These are phyloP conservation scores for Carcharodon carcharias DNA, from an alignment of 2,797 vertebrate species.

Conservation along the genomic window DNA sequence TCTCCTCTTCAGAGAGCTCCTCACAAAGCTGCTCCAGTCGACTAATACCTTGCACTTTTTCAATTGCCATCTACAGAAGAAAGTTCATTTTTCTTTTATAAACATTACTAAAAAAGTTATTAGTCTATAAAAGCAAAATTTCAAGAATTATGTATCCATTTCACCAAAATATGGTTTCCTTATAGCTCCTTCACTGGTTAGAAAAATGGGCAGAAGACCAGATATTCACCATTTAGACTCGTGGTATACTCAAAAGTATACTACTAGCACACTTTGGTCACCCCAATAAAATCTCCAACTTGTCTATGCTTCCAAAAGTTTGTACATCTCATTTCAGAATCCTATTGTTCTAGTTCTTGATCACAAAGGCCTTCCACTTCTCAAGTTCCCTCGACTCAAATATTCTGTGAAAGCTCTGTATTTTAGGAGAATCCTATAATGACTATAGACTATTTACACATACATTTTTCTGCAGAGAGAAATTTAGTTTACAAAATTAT, in stretches of 20 bases:
- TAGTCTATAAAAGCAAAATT: neutral
- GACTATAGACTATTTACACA: neutral
- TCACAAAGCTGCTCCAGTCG: constrained; percentile 91
- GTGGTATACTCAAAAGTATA: no score
- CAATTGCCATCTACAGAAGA: constrained; percentile 77
- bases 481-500: no score
- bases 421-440: neutral
- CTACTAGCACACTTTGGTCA: neutral
- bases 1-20: constrained; percentile 89
- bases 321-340: neutral
- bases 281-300: neutral
- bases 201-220: neutral
- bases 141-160: neutral
- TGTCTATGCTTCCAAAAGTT: no score
- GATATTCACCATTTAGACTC: no score
- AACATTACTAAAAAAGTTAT: neutral
- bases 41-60: constrained; percentile 93
- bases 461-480: no score
- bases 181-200: neutral
- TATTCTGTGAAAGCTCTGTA: neutral
- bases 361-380: no score
- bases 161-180: no score
- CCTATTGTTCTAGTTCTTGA: neutral
- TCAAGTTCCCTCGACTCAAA: neutral
- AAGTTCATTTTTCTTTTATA: neutral